A percentile compares a stretch with the other conserved stretches of the same genome.
phyloP scores from a whole-genome alignment of 2,797 vertebrate species.

The Galago senegalensis region DNA sequence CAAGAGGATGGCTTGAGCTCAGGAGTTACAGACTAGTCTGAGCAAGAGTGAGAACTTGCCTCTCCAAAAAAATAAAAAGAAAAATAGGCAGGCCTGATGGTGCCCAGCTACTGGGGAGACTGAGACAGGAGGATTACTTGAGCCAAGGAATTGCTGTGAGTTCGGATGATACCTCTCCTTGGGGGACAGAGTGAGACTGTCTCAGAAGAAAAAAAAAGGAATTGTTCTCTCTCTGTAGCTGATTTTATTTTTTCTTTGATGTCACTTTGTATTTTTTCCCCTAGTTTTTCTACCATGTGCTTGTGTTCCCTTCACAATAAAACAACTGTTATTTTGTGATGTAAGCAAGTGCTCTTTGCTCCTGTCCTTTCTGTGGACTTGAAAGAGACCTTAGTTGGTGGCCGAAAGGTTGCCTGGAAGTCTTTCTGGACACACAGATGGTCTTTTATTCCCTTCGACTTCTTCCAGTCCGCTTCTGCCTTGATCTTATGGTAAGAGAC shows the following conservation, averaged over 20 bases:
- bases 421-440: conserved; percentile 59
- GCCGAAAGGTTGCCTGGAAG: neutral
- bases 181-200: neutral
- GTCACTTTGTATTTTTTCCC: neutral
- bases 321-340: conserved; percentile 15
- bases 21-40: neutral
- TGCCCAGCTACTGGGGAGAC: neutral
- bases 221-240: neutral
- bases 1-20: neutral
- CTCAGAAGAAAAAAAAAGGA: neutral
- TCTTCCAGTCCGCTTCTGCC: conserved; percentile 63
- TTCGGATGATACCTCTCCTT: neutral
- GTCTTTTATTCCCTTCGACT: conserved; percentile 67
- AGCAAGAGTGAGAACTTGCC: neutral
- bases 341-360: conserved; percentile 10
- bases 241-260: neutral
- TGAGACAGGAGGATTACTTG: neutral
- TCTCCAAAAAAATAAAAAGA: neutral
- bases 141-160: neutral
- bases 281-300: neutral
- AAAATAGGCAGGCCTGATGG: neutral
- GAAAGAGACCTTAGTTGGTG: neutral
- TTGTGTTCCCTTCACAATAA: neutral
- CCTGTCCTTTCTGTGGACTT: neutral
- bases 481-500: conserved; percentile 67